Base-by-base conservation (phyloP, 2,888 invertebrate species). In the Pseudoips prasinana region DNA sequence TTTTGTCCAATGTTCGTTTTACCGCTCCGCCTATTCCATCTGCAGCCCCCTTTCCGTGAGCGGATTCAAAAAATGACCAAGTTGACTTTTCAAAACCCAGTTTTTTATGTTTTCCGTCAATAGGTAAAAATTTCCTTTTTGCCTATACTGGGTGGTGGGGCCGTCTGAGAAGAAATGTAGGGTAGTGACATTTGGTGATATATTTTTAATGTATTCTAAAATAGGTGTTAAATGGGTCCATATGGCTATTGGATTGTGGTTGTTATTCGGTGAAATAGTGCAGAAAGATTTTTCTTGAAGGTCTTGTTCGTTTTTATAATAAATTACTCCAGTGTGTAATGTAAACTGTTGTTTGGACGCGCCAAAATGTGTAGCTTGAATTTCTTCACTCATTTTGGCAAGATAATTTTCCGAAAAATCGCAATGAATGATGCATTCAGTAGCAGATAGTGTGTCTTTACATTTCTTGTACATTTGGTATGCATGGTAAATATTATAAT, bases 41-140 rank as follows among this genome's bases (percentile, higher is more conserved):
- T 1, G 46, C 46, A n/a, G 38, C 36, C 1, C 46, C 43, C 30
- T 46, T 46, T 3, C 50, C 41, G 9, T 50, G 41, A 8, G 35
- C 14, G 10, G 44, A 26, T 32, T 44, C 44, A 17, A 34, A 42
- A 30, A 38, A 45, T 19, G 23, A 27, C 42, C 49, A 42, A 6
- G 49, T 42, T 8, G 33, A 17, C 8, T 35, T 6, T 1, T 11
- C 11, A 33, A 27, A 23, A 18, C 8, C 14, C 19, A 30, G 6
- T 29, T 40, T 26, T 23, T 8, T 11, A 22, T 33, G n/a, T 23
- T 14, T 24, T 32, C 4, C 24, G 31, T 34, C 11, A 26, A n/a
- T n/a, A 29, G 10, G 18, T 33, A 30, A 29, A 20, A 26, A 5
- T 22, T 22, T 3, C 9, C 11, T 19, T 29, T 36, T 22, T 36